Evolutionary conservation across 2,888 invertebrate genomes (phyloP), one percentile per base, ranked within the genome.

Genomic region (Mythimna impura): DNA sequence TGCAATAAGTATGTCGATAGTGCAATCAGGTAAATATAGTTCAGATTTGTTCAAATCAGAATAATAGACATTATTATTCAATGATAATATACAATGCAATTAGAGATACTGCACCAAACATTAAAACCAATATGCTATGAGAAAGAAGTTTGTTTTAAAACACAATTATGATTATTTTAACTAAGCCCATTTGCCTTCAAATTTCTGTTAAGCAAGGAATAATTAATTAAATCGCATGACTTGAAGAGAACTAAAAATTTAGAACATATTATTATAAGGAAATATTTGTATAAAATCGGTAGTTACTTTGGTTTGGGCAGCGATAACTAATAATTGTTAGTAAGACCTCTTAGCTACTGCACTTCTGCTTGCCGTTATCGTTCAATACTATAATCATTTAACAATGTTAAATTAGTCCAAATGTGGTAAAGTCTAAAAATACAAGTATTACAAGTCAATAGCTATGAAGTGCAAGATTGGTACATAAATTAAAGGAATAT

Each of bases 21-120:
- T 91, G 89, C 88, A 91, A 88, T 86, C 87, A 81, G 78, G 79
- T 81, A 86, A 87, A 90, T 89, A 90, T 87, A 91, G 86, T 89
- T 91, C 88, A 90, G 88, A 89, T 87, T 81, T 78, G 81, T 89
- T 90, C 87, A 87, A 90, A 91, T 93, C 88, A 91, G 89, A 92
- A 91, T 90, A 91, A 89, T 93, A 91, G 90, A 93, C 91, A 91
- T 90, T 91, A 93, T 92, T 93, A 92, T 91, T 92, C 89, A 90
- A 96, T 96, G 95, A 91, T 91, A 95, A 95, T 96, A 93, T 95
- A 95, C 96, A 96, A 96, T 95, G 96, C 94, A 92, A 95, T 95
- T 94, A 96, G 94, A 94, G 87, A 94, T 94, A 93, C 96, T 95
- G 96, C 95, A 95, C 95, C 96, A 96, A 95, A 95, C 94, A 93